Evolutionary conservation across 2,113 vertebrate genomes (phyloP).

Genomic region (Labeo catla): DNA sequence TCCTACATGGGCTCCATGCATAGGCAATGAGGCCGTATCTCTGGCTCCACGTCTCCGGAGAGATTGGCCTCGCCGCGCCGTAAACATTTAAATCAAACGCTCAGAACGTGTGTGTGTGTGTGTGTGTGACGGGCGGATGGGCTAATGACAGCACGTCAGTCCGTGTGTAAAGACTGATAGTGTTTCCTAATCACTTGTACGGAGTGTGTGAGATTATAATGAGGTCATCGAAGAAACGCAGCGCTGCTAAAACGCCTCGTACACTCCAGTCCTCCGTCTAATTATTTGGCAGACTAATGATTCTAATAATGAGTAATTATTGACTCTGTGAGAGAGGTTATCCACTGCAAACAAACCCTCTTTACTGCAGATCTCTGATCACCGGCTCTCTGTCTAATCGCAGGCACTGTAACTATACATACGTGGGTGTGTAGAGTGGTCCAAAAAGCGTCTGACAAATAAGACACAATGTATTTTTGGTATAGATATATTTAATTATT

Average conservation of each 20-base stretch:
- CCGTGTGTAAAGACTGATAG: slow-evolving; percentile 37
- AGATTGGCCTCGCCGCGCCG: slow-evolving; percentile 85
- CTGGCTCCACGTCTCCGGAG: slow-evolving; percentile 71
- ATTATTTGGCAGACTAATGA: slow-evolving; percentile 22
- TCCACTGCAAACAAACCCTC: slow-evolving; percentile 6
- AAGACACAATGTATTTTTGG: too few relatives aligned
- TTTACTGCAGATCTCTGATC: not conserved
- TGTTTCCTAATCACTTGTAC: slow-evolving; percentile 35
- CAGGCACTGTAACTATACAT: not conserved
- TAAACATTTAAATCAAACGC: slow-evolving; percentile 90
- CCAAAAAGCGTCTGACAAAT: not conserved
- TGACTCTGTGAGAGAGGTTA: slow-evolving; percentile 16
- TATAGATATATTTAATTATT: too few relatives aligned
- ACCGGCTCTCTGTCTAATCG: not conserved
- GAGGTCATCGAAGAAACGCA: slow-evolving; percentile 44
- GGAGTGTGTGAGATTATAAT: slow-evolving; percentile 35
- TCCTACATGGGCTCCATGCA: slow-evolving; percentile 94
- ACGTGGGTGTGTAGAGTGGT: not conserved
- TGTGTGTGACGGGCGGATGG: slow-evolving; percentile 5
- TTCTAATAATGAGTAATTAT: slow-evolving; percentile 42
- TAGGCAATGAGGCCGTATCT: slow-evolving; percentile 86
- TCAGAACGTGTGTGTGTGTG: not conserved
- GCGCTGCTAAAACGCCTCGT: slow-evolving; percentile 8
- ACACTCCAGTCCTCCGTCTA: slow-evolving; percentile 6
- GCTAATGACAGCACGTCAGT: slow-evolving; percentile 14